phyloP scores from a whole-genome alignment of 2,797 vertebrate species.

The Falco biarmicus region DNA sequence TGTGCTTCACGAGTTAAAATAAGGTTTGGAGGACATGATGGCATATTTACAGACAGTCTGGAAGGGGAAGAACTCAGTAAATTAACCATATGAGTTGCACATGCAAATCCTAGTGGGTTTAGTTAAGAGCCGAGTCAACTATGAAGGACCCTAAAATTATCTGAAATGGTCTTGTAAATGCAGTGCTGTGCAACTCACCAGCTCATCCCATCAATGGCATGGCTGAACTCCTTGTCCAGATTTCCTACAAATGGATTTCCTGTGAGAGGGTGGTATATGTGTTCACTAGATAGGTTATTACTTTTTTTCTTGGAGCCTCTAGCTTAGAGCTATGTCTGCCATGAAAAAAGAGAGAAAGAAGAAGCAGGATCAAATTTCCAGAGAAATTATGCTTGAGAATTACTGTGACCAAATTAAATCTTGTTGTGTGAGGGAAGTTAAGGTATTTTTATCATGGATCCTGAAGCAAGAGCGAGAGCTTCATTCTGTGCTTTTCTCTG shows the following conservation, averaged over 20 bases:
- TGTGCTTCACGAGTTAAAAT: conserved; percentile 5
- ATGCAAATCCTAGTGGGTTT: background rate
- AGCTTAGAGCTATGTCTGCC: background rate
- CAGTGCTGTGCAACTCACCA: background rate
- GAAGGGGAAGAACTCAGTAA: background rate
- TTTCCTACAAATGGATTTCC: background rate
- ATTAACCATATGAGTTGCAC: background rate
- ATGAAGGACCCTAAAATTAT: background rate
- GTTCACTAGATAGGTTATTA: background rate
- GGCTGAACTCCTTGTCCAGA: background rate
- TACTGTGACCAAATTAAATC: background rate
- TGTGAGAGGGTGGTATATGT: background rate
- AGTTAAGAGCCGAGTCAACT: background rate
- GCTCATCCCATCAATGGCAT: background rate
- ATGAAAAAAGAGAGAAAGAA: background rate
- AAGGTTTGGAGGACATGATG: background rate
- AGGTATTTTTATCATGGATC: background rate
- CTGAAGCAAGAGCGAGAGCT: background rate
- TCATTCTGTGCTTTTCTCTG: background rate
- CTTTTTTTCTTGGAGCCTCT: background rate
- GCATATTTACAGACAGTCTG: background rate
- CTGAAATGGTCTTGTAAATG: background rate
- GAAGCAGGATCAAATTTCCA: background rate
- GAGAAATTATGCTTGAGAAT: background rate
- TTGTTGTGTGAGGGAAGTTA: background rate